Conservation (phyloP, 1,140 invertebrate species). For the Antheraea pernyi region DNA sequence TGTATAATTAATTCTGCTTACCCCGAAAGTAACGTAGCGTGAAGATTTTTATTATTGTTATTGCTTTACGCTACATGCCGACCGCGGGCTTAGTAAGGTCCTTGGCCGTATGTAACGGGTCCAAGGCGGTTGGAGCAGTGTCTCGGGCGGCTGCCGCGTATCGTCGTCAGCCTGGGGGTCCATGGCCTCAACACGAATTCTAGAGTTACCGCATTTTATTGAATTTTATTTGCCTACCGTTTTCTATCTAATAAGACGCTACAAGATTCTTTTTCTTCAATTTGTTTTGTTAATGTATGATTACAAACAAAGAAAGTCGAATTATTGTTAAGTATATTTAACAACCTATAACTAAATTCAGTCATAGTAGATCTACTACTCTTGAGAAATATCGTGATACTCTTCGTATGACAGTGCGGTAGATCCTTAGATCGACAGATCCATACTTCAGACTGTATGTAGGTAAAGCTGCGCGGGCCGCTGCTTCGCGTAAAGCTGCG, state of each 20-base stretch:
- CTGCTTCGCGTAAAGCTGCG: no score
- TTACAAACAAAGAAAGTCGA: no score
- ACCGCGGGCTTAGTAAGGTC: not conserved
- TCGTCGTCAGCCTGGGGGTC: not conserved
- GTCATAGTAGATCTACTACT: no score
- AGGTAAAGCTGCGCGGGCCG: no score
- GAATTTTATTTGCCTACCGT: not conserved
- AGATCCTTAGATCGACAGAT: no score
- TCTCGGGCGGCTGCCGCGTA: not conserved
- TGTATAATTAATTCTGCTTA: not conserved
- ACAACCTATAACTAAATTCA: no score
- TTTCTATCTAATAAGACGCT: not conserved
- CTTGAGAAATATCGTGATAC: no score
- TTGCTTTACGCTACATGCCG: not conserved
- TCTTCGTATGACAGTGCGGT: no score
- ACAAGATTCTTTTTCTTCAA: no score
- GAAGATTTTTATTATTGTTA: not conserved
- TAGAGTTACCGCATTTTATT: not conserved
- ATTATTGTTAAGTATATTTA: no score
- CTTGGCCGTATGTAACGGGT: not conserved
- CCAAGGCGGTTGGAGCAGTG: not conserved
- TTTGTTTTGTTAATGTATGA: no score
- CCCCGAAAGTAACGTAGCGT: not conserved
- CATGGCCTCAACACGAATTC: not conserved
- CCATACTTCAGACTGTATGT: no score